These are phyloP conservation scores for Aramus guarauna DNA, from an alignment of 2,113 vertebrate species.

Conservation along the genomic window DNA sequence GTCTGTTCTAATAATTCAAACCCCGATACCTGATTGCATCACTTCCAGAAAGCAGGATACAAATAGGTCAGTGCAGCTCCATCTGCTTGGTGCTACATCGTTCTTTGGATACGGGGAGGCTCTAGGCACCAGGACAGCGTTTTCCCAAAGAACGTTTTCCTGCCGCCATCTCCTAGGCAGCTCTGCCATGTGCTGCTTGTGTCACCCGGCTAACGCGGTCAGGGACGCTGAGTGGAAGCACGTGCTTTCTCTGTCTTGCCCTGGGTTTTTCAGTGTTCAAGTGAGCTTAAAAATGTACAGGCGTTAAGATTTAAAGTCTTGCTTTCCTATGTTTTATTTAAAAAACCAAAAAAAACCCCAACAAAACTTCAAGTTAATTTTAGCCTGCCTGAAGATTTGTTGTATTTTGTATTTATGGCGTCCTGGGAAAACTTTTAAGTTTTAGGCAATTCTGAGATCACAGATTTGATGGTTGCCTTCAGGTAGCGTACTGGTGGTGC, in stretches of 20 bases:
- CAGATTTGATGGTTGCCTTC: neutral
- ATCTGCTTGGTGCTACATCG: neutral
- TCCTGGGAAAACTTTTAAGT: neutral
- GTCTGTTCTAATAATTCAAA: neutral
- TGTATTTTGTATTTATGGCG: neutral
- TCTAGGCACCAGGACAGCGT: neutral
- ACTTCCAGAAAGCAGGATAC: neutral
- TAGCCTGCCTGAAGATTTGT: neutral
- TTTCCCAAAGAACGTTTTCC: neutral
- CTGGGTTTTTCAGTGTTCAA: neutral
- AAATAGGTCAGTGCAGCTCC: neutral
- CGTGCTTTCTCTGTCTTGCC: neutral
- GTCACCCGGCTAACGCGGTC: neutral
- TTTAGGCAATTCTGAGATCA: neutral
- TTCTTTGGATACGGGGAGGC: neutral
- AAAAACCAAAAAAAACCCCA: neutral
- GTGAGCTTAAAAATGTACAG: neutral
- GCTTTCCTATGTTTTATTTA: neutral
- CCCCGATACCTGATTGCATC: neutral
- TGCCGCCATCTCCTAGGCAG: neutral
- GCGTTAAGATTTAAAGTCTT: neutral
- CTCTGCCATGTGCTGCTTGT: neutral
- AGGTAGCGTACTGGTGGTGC: fast-evolving
- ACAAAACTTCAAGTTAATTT: neutral
- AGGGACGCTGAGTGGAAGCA: neutral